These are phyloP conservation scores for Drosophila putrida DNA, from an alignment of 2,888 invertebrate genomes.

Conservation along the genomic window DNA sequence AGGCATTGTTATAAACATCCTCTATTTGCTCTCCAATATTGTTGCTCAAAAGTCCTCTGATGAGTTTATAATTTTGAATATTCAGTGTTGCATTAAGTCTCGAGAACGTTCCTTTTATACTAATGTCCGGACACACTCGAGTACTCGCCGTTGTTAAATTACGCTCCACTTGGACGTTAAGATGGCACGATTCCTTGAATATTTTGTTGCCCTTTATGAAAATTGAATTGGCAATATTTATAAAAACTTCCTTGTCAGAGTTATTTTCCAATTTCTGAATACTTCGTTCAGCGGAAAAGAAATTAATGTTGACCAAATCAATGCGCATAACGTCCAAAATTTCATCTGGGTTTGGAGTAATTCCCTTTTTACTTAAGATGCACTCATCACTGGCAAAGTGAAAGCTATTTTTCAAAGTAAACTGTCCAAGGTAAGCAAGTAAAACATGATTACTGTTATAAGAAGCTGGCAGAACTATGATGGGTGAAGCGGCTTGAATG, in stretches of 20 bases:
- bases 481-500: slow-evolving; percentile 88
- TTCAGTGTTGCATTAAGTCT: slow-evolving; percentile 94
- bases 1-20: slow-evolving; percentile 86
- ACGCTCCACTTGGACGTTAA: slow-evolving; percentile 92
- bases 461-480: slow-evolving; percentile 94
- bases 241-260: slow-evolving; percentile 58
- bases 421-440: slow-evolving; percentile 92
- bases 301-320: slow-evolving; percentile 89
- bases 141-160: slow-evolving; percentile 89
- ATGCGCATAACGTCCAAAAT: slow-evolving; percentile 89
- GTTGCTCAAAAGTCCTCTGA: slow-evolving; percentile 94
- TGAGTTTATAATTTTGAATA: slow-evolving; percentile 93
- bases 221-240: slow-evolving; percentile 83
- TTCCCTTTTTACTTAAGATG: slow-evolving; percentile 75
- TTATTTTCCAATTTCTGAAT: slow-evolving; percentile 50
- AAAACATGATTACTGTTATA: slow-evolving; percentile 92
- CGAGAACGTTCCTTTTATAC: slow-evolving; percentile 93
- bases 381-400: slow-evolving; percentile 87
- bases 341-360: slow-evolving; percentile 72
- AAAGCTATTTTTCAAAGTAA: slow-evolving; percentile 92
- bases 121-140: slow-evolving; percentile 91
- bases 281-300: slow-evolving; percentile 87
- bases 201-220: slow-evolving; percentile 88
- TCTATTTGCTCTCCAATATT: slow-evolving; percentile 95
- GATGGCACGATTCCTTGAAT: slow-evolving; percentile 92